Base-by-base conservation (phyloP, 2,888 invertebrate species). In the Cephalotes varians region DNA sequence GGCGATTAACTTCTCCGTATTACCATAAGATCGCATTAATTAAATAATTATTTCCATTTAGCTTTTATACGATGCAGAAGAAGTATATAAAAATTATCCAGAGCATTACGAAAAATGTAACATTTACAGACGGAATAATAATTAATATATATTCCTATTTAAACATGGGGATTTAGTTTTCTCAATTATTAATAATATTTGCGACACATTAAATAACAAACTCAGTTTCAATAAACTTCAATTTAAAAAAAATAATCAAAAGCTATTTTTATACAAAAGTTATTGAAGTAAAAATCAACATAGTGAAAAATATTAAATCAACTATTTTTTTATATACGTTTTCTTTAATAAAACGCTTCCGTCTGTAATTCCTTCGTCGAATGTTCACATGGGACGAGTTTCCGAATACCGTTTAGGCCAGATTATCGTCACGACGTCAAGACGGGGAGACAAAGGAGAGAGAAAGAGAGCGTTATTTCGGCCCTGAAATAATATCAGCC, bases 401-500 rank as follows among this genome's bases (percentile, higher is more conserved):
- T 58, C 44, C n/a, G 56, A 56, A 69, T 21, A 69, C 9, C 51
- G 44, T 69, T 51, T 18, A 77, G 31, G 31, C 18, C 69, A 56
- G 34, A 71, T n/a, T 56, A 77, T 54, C 34, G 51, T 25, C 28
- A 28, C 62, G 62, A 40, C 31, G 49, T 74, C 49, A 62, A 54
- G 1, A 47, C 56, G 34, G n/a, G n/a, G n/a, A n/a, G 54, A 65
- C 76, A 40, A 37, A 56, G 81, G 67, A 56, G 73, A 81, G 37
- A 60, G 60, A n/a, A 18, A 7, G n/a, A 60, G 34, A 40, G 37
- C 81, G 81, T 69, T 34, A 47, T 83, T 77, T 64, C 64, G 74
- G 64, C 77, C 76, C 83, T 76, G 84, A 83, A 86, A 87, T 90
- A 90, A 90, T 87, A 90, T 76, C 81, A 40, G 74, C 21, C 83